These are phyloP conservation scores for Imbricaverruca yamaguchii DNA, from an alignment of 2,888 invertebrate genomes.

Conservation along the genomic window DNA sequence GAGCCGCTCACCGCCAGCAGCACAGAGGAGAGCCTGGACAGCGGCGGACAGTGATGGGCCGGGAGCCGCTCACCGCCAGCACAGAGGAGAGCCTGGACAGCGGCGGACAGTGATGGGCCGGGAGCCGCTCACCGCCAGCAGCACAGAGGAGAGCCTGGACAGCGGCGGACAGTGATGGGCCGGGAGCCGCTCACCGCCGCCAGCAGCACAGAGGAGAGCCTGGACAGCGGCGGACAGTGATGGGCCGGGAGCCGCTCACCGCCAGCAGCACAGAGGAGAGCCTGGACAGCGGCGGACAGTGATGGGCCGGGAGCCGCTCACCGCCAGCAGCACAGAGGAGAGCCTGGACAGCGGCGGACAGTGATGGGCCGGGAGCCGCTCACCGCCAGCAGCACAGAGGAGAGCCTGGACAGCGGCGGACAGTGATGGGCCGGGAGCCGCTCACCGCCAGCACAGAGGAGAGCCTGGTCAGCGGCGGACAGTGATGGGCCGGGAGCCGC, in stretches of 20 bases:
- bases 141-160: neutral
- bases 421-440: constrained; percentile 4
- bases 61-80: constrained; percentile 4
- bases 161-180: too few species aligned
- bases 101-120: too few species aligned
- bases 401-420: too few species aligned
- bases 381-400: neutral
- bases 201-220: neutral
- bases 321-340: neutral
- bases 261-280: neutral
- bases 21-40: neutral
- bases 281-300: too few species aligned
- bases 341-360: too few species aligned
- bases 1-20: constrained; percentile 12
- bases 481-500: constrained; percentile 6
- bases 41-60: too few species aligned
- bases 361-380: constrained; percentile 9
- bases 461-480: too few species aligned
- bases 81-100: neutral
- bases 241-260: neutral
- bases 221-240: too few species aligned
- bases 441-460: neutral
- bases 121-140: constrained; percentile 10
- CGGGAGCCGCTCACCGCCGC: neutral
- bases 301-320: constrained; percentile 7